Evolutionary conservation across 2,888 invertebrate species (phyloP), one percentile per base, ranked within the genome.

Genomic region (Hartigia nigra): DNA sequence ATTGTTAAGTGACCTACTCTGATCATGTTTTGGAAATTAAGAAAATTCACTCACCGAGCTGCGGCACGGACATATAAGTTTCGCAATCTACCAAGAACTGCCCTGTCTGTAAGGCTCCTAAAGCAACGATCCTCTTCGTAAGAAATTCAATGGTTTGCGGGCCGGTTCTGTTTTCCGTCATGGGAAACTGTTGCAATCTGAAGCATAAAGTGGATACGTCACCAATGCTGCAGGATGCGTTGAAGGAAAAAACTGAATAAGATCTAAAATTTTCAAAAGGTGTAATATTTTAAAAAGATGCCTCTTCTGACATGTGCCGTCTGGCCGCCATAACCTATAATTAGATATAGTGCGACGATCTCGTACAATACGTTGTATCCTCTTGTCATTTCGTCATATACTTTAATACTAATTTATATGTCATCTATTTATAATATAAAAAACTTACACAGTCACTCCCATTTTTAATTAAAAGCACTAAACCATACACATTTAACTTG

Each of bases 81-180:
- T 99, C 98, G 88, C 98, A 99, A 90, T 99, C 98, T 0, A 99
- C 98, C 76, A 97, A 92, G 91, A 98, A 98, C 86, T 97, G 97
- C 0, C 98, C 98, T 80, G 96, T 95, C 88, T 96, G 97, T 0
- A 95, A 92, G 0, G 98, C 98, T 31, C 98, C 98, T 2, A 98
- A 92, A 0, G 97, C 96, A 69, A 96, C 92, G 34, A 99, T 94
- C 32, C 98, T 93, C 91, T 98, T 98, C 1, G 97, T 95, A 0
- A 98, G 92, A 79, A 96, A 93, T 84, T 99, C 98, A 80, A 98
- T 96, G 0, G 96, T 96, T 87, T 97, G 96, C 0, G 97, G 96
- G 0, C 98, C 98, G n/a, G 96, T 97, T 87, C 96, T 95, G 81
- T 97, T 98, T 84, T 98, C 97, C 0, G 96, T 95, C 77, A 97